phyloP scores from a whole-genome alignment of 2,888 invertebrate species.

The Drosophila koepferae region DNA sequence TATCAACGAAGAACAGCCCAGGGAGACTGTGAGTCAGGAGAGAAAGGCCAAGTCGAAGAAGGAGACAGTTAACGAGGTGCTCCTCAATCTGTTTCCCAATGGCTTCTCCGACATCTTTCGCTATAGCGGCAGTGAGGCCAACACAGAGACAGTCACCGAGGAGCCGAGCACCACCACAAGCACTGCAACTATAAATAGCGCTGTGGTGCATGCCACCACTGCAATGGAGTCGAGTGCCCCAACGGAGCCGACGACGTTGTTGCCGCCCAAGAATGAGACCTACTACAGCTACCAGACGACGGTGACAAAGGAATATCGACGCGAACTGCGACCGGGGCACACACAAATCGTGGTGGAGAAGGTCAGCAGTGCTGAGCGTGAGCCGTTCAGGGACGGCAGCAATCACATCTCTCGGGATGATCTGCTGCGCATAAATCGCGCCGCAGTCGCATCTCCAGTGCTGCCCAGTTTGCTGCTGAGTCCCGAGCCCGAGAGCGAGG shows the following conservation, averaged over 20 bases:
- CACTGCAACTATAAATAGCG: conserved; percentile 34
- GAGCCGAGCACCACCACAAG: conserved; percentile 31
- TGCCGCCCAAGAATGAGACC: conserved; percentile 53
- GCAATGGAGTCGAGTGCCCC: conserved; percentile 14
- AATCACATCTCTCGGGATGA: conserved; percentile 88
- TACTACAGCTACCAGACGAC: conserved; percentile 72
- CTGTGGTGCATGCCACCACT: conserved; percentile 39
- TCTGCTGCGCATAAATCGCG: conserved; percentile 88
- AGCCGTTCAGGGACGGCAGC: conserved; percentile 85
- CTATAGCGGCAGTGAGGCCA: conserved; percentile 70
- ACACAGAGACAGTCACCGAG: conserved; percentile 35
- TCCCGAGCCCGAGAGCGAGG: conserved; percentile 47
- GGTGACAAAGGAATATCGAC: conserved; percentile 75
- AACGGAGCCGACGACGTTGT: not conserved
- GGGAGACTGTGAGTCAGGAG: conserved; percentile 24
- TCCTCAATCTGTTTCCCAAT: conserved; percentile 80
- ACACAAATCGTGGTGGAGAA: conserved; percentile 81
- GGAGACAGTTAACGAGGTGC: conserved; percentile 79
- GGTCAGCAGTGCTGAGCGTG: conserved; percentile 60
- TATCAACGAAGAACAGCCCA: conserved; percentile 64
- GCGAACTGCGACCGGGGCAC: conserved; percentile 77
- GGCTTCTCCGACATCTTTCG: conserved; percentile 83
- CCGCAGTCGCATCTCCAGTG: conserved; percentile 81
- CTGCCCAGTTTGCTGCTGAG: conserved; percentile 74
- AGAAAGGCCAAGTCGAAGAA: conserved; percentile 33